These are phyloP conservation scores for Acanthopagrus latus DNA, from an alignment of 2,797 vertebrate species.

Conservation along the genomic window DNA sequence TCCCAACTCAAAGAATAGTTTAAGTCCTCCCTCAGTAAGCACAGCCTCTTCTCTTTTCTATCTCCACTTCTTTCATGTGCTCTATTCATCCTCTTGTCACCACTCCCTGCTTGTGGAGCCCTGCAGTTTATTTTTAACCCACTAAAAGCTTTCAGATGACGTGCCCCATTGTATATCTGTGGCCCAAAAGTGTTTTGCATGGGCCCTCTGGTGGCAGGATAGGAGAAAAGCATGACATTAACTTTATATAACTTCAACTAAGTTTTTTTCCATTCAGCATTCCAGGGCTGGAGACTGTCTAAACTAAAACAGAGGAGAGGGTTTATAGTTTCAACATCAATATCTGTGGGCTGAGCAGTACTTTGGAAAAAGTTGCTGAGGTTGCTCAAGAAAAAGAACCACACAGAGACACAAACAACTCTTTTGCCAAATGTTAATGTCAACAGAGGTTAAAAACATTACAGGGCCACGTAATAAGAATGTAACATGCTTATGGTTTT, in stretches of 20 bases:
- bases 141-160: constrained; percentile 83
- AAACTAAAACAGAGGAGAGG: constrained; percentile 58
- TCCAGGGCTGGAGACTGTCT: constrained; percentile 59
- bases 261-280: constrained; percentile 68
- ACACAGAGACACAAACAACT: constrained; percentile 56
- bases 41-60: constrained; percentile 33
- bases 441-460: constrained; percentile 20
- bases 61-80: constrained; percentile 44
- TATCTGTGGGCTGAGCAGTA: constrained; percentile 41
- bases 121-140: constrained; percentile 83
- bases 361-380: constrained; percentile 53
- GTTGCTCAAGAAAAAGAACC: constrained; percentile 41
- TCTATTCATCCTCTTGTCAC: constrained; percentile 68
- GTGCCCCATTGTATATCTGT: constrained; percentile 70
- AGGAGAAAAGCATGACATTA: constrained; percentile 55
- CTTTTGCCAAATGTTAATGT: constrained; percentile 50
- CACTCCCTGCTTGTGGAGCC: constrained; percentile 65
- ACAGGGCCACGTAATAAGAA: constrained; percentile 31
- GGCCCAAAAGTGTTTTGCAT: constrained; percentile 36
- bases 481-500: constrained; percentile 18
- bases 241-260: constrained; percentile 72
- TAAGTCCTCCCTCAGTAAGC: constrained; percentile 34
- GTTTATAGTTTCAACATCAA: constrained; percentile 73
- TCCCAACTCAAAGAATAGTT: constrained; percentile 45
- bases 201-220: constrained; percentile 85